Percentiles rank a stretch among this genome's conserved stretches.
Evolutionary conservation across 2,113 vertebrate genomes (phyloP).

Genomic region (Cairina moschata): DNA sequence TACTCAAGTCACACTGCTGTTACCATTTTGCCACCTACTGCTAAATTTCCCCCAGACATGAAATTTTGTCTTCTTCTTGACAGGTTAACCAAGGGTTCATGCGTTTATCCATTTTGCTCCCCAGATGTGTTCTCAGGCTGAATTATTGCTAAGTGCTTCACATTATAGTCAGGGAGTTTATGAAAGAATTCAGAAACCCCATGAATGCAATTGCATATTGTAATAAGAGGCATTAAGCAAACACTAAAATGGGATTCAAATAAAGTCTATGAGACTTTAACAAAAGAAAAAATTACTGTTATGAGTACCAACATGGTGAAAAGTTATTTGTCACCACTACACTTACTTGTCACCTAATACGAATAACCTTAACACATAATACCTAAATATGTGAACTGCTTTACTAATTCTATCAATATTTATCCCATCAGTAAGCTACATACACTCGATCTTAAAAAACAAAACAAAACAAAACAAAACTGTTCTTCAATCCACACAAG

Average conservation of each 20-base stretch:
- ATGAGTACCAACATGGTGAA: neutral
- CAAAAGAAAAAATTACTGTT: neutral
- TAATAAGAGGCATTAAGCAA: neutral
- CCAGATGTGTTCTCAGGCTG: neutral
- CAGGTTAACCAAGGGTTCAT: neutral
- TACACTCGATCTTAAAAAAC: neutral
- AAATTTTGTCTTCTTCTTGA: neutral
- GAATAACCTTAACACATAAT: neutral
- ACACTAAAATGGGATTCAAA: neutral
- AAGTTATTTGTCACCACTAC: neutral
- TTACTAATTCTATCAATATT: neutral
- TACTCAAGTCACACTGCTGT: neutral
- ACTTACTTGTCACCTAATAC: neutral
- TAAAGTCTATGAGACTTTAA: neutral
- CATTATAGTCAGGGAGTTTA: neutral
- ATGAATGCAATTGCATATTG: neutral
- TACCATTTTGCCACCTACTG: neutral
- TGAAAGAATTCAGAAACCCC: neutral
- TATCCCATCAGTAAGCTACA: neutral
- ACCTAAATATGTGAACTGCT: neutral
- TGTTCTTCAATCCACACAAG: neutral
- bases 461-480: no score
- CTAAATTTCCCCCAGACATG: neutral
- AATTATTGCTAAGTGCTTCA: neutral
- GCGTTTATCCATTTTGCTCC: neutral